Evolutionary conservation across 2,113 vertebrate species (phyloP).

Genomic region (Mus pahari): DNA sequence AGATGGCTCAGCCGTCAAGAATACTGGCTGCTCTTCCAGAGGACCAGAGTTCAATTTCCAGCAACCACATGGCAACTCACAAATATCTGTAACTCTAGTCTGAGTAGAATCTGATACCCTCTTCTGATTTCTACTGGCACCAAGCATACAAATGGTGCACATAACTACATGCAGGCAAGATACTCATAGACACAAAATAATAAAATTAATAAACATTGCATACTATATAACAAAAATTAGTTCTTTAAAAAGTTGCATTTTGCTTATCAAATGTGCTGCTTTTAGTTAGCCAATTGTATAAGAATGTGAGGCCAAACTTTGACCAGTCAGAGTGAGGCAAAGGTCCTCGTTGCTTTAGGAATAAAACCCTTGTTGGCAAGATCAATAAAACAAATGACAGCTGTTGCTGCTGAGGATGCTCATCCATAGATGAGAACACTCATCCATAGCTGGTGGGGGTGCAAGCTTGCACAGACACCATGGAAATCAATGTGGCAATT

Average conservation of each 20-base stretch:
- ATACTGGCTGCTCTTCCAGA: not conserved
- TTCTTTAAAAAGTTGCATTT: not conserved
- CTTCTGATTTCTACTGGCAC: not conserved
- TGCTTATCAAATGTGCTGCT: not conserved
- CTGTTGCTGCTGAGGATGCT: not conserved
- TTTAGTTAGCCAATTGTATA: not conserved
- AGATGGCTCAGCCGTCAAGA: not conserved
- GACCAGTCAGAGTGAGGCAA: not conserved
- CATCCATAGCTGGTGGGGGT: not conserved
- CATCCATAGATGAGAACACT: not conserved
- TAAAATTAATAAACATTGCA: not conserved
- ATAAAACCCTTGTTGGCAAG: not conserved
- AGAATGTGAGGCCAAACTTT: not conserved
- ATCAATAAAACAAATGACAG: not conserved
- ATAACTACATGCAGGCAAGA: not conserved
- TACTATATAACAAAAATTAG: not conserved
- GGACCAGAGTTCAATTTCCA: not conserved
- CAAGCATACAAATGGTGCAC: not conserved
- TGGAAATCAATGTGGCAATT: not conserved
- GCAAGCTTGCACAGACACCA: not conserved
- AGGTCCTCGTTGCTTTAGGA: not conserved
- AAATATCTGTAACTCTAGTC: not conserved
- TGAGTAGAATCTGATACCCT: not conserved
- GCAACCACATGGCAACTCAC: not conserved
- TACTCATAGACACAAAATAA: not conserved